Conservation (phyloP, 2,797 vertebrate species). For the Molossus alvarezi region DNA sequence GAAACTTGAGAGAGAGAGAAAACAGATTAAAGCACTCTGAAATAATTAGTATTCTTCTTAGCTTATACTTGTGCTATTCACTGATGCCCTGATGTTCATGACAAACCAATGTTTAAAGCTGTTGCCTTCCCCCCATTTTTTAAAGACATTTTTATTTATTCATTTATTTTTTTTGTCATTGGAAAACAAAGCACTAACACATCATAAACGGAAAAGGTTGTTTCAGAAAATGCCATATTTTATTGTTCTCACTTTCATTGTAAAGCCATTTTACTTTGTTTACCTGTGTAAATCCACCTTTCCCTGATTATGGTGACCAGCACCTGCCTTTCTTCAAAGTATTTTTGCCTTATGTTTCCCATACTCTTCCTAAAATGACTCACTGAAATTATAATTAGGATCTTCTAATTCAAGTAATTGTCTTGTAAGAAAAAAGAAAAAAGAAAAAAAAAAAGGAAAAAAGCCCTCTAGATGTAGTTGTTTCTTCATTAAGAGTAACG, state of each 20-base stretch:
- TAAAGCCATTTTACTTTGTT: neutral
- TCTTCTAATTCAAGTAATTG: conserved; percentile 54
- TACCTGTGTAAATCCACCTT: neutral
- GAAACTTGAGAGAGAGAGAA: neutral
- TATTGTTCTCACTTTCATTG: neutral
- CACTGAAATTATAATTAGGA: conserved; percentile 16
- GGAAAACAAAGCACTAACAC: neutral
- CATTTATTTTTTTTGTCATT: neutral
- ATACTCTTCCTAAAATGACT: neutral
- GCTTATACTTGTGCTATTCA: neutral
- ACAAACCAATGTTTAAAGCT: neutral
- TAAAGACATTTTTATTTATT: neutral
- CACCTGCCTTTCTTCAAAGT: neutral
- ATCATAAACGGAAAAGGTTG: neutral
- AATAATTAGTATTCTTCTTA: neutral
- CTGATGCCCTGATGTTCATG: neutral
- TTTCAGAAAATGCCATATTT: conserved; percentile 12
- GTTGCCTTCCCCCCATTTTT: conserved; percentile 10
- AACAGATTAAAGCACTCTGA: neutral
- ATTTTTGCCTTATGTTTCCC: neutral
- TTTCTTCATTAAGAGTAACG: conserved; percentile 50
- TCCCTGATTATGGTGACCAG: neutral
- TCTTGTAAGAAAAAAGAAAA: neutral
- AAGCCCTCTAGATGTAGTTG: conserved; percentile 8
- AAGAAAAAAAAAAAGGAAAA: neutral